A percentile compares a stretch with the other conserved stretches of the same genome.
Evolutionary conservation across 2,113 vertebrate species (phyloP).

Genomic region (Cinclus cinclus): DNA sequence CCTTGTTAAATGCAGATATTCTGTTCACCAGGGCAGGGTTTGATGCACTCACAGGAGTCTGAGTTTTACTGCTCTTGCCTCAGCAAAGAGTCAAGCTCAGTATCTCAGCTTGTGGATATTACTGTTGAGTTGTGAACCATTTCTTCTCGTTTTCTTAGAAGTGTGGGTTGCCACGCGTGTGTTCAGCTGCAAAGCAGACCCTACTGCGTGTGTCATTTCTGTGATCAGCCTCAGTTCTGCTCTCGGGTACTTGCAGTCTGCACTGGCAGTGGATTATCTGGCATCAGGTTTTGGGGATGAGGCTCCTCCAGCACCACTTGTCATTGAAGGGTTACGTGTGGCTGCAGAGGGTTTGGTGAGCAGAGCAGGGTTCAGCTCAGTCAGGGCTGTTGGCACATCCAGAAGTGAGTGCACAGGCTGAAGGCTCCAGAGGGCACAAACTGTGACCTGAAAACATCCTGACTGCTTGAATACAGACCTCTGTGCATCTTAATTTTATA

Average conservation of each 20-base stretch:
- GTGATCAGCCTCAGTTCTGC: too few relatives aligned
- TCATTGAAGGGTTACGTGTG: neutral
- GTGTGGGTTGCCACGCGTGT: neutral
- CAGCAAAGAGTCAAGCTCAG: neutral
- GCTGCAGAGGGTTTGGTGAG: neutral
- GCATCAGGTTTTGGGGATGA: neutral
- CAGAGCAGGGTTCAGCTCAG: neutral
- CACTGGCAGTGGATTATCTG: neutral
- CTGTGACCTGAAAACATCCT: neutral
- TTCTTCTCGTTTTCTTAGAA: neutral
- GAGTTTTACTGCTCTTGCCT: neutral
- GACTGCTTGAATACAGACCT: neutral
- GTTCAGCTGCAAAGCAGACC: neutral
- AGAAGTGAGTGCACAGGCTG: neutral
- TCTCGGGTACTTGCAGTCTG: neutral
- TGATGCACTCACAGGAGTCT: neutral
- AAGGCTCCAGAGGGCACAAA: neutral
- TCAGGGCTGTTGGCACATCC: neutral
- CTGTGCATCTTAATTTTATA: neutral
- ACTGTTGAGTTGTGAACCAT: neutral
- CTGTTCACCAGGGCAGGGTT: neutral
- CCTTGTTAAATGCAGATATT: neutral
- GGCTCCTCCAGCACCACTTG: neutral
- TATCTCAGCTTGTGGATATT: neutral
- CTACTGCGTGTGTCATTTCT: rapidly evolving